These are phyloP conservation scores for Brotula barbata DNA, from an alignment of 2,797 vertebrate genomes.

Conservation along the genomic window DNA sequence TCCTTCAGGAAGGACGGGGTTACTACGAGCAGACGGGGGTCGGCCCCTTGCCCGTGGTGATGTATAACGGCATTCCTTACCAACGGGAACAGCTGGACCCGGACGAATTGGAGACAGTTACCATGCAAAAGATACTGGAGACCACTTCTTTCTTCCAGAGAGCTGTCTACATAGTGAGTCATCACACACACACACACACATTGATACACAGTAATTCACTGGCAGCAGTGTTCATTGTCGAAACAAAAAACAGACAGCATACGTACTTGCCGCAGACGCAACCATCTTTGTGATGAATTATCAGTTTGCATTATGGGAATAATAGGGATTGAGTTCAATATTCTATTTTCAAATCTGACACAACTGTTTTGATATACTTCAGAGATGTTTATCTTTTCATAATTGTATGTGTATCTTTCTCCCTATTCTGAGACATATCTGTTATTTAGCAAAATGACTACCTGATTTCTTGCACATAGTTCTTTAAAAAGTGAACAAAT, in stretches of 20 bases:
- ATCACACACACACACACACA: background rate
- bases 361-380: no score
- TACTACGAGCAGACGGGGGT: conserved; percentile 94
- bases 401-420: no score
- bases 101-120: conserved; percentile 93
- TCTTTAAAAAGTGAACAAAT: no score
- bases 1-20: conserved; percentile 82
- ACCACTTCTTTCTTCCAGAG: conserved; percentile 93
- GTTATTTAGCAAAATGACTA: no score
- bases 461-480: no score
- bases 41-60: conserved; percentile 89
- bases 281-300: no score
- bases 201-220: background rate
- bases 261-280: background rate
- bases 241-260: background rate
- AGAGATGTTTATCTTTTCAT: no score
- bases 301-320: no score
- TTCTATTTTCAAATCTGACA: no score
- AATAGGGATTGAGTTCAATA: no score
- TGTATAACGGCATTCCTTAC: conserved; percentile 96
- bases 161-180: conserved; percentile 91
- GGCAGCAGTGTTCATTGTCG: conserved; percentile 2
- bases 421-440: no score
- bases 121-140: conserved; percentile 98
- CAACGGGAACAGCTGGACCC: conserved; percentile 92